phyloP scores from a whole-genome alignment of 2,888 invertebrate genomes.

The Dromius quadrimaculatus region DNA sequence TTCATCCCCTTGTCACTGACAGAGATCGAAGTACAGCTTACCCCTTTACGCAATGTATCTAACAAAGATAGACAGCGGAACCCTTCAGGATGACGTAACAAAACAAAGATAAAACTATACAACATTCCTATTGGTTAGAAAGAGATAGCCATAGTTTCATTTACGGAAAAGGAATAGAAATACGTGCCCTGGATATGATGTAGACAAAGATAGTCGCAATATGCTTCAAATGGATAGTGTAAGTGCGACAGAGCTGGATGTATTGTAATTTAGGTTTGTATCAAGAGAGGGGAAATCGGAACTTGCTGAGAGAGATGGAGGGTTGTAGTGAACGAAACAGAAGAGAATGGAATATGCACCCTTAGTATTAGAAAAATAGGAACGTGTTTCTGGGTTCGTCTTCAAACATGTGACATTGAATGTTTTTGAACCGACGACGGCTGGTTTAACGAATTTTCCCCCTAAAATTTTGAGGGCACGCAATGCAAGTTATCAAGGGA shows the following conservation, averaged over 20 bases:
- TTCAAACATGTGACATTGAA: slow-evolving; percentile 25
- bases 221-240: not conserved
- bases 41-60: not conserved
- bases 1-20: slow-evolving; percentile 57
- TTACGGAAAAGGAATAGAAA: slow-evolving; percentile 41
- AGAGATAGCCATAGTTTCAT: slow-evolving; percentile 14
- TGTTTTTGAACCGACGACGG: slow-evolving; percentile 9
- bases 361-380: slow-evolving; percentile 15
- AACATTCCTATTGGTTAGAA: slow-evolving; percentile 13
- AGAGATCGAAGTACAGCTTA: slow-evolving; percentile 49
- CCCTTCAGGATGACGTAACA: slow-evolving; percentile 39
- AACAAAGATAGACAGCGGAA: slow-evolving; percentile 30
- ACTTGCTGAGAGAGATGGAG: slow-evolving; percentile 27
- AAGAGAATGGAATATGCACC: slow-evolving; percentile 11
- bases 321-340: not conserved
- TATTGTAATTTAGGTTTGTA: slow-evolving; percentile 26
- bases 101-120: slow-evolving; percentile 10
- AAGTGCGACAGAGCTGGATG: slow-evolving; percentile 14
- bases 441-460: not conserved
- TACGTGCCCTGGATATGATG: slow-evolving; percentile 31
- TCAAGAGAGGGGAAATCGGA: slow-evolving; percentile 1
- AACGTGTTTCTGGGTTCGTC: not conserved
- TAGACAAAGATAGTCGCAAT: slow-evolving; percentile 20
- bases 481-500: not conserved
- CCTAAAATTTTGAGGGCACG: not conserved